phyloP scores from a whole-genome alignment of 2,797 vertebrate genomes.

The Pteropus rufus region DNA sequence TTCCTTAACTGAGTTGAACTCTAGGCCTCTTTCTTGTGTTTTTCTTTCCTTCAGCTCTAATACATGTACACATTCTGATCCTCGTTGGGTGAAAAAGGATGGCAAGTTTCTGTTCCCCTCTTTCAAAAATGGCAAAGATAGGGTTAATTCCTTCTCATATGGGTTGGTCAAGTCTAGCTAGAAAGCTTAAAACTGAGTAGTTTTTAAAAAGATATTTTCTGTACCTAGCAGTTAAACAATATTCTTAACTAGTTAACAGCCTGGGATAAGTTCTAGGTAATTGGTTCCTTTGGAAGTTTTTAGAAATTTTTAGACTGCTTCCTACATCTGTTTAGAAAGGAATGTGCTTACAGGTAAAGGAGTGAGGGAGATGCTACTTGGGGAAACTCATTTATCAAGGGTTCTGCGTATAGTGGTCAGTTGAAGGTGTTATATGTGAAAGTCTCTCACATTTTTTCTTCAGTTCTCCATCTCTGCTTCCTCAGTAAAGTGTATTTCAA shows the following conservation, averaged over 20 bases:
- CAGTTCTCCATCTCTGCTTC: not conserved
- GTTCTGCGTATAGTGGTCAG: not conserved
- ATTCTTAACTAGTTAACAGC: not conserved
- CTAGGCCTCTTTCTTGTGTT: not conserved
- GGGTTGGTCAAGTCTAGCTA: not conserved
- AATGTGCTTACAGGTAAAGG: not conserved
- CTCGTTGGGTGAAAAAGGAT: not conserved
- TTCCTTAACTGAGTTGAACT: not conserved
- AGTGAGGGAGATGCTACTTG: not conserved
- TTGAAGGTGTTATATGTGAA: not conserved
- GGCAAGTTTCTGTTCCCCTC: not conserved
- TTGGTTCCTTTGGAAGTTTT: not conserved
- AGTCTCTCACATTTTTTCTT: not conserved
- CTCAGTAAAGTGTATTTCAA: not conserved
- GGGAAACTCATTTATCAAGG: not conserved
- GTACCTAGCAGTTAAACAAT: not conserved
- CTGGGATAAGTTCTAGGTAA: not conserved
- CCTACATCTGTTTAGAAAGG: not conserved
- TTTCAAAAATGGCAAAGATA: constrained; percentile 8
- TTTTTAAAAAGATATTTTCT: constrained; percentile 18
- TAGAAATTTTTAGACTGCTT: constrained; percentile 4
- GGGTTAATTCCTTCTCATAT: not conserved
- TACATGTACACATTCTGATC: not conserved
- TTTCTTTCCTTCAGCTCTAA: not conserved
- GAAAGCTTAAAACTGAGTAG: constrained; percentile 19